These are phyloP conservation scores for Philaethria dido DNA, from an alignment of 2,888 invertebrate genomes.

Conservation along the genomic window DNA sequence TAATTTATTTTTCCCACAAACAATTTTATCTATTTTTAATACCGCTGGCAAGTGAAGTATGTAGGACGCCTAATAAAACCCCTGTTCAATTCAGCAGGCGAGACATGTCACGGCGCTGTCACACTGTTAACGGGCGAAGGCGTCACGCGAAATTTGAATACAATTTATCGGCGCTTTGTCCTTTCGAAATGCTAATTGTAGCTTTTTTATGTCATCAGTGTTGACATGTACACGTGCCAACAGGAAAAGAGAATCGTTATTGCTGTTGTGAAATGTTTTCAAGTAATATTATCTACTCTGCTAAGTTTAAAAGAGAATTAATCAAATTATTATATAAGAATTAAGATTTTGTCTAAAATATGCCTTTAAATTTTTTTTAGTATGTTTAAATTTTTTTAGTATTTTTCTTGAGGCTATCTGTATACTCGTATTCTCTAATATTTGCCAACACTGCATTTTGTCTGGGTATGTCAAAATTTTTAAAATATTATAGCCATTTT, in stretches of 20 bases:
- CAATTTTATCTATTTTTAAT: not conserved
- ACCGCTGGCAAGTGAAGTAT: slow-evolving; percentile 19
- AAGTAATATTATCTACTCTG: not conserved
- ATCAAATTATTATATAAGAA: no score
- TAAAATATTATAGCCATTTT: no score
- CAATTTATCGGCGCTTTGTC: slow-evolving; percentile 60
- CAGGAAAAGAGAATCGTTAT: not conserved
- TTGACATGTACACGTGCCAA: slow-evolving; percentile 32
- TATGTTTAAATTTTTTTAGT: no score
- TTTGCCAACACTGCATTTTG: no score
- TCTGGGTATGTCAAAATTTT: no score
- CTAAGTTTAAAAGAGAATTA: not conserved
- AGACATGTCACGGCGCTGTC: slow-evolving; percentile 63
- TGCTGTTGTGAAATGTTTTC: not conserved
- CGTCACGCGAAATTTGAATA: slow-evolving; percentile 72
- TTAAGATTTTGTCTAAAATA: no score
- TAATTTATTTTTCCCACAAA: not conserved
- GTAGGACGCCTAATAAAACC: slow-evolving; percentile 47
- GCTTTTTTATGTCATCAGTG: slow-evolving; percentile 45
- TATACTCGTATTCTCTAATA: no score
- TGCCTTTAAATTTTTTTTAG: no score
- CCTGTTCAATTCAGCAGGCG: slow-evolving; percentile 56
- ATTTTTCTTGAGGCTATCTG: no score
- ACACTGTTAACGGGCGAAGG: slow-evolving; percentile 61
- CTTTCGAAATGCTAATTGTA: slow-evolving; percentile 51